A percentile compares a stretch with the other conserved stretches of the same genome.
phyloP scores from a whole-genome alignment of 2,888 invertebrate species.

The Choristoneura rosaceana region DNA sequence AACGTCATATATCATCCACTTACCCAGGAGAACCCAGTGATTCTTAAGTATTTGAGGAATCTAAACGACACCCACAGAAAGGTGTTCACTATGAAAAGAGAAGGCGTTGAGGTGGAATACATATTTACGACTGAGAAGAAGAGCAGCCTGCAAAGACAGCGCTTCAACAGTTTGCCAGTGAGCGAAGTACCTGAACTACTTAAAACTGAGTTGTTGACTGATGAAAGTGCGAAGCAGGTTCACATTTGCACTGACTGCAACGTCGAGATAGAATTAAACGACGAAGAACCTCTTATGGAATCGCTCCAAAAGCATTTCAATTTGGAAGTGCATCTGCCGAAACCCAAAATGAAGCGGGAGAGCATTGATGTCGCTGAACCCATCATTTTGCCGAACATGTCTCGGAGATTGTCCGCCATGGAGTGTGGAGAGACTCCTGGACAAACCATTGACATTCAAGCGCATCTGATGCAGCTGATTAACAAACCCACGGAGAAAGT shows the following conservation, averaged over 20 bases:
- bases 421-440: constrained; percentile 67
- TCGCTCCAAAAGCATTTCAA: constrained; percentile 77
- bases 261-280: constrained; percentile 75
- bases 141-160: constrained; percentile 73
- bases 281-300: constrained; percentile 78
- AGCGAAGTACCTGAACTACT: constrained; percentile 78
- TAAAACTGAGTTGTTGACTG: constrained; percentile 68
- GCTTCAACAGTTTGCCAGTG: constrained; percentile 79
- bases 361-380: constrained; percentile 79
- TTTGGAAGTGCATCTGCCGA: constrained; percentile 64
- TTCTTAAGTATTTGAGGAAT: constrained; percentile 65
- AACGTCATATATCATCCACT: constrained; percentile 69
- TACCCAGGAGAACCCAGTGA: constrained; percentile 61
- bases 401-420: constrained; percentile 73
- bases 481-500: constrained; percentile 71
- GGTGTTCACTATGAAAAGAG: constrained; percentile 70
- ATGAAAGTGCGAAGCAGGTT: constrained; percentile 72
- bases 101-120: constrained; percentile 76
- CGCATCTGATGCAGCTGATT: constrained; percentile 62
- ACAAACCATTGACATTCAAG: constrained; percentile 55
- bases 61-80: constrained; percentile 68
- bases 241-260: constrained; percentile 80
- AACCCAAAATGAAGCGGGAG: constrained; percentile 74
- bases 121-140: constrained; percentile 81
- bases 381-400: constrained; percentile 75